A percentile compares a stretch with the other conserved stretches of the same genome.
Evolutionary conservation across 2,113 vertebrate genomes (phyloP).

Genomic region (Ivindomyrus marchei): DNA sequence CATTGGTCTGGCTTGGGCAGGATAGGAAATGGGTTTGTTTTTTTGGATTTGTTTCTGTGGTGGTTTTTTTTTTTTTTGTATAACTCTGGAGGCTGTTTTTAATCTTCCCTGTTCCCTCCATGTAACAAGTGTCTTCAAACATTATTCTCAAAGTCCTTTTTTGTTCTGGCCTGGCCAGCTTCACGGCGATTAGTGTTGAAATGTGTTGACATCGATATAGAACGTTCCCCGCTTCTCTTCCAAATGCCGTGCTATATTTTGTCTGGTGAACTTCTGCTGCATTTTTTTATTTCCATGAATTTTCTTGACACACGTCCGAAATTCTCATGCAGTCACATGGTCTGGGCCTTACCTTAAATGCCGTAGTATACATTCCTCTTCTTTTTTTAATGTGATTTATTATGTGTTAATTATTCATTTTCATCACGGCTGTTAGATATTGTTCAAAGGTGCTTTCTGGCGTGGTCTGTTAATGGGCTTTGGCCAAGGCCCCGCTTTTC

Average conservation of each 20-base stretch:
- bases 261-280: neutral
- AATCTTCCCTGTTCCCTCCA: neutral
- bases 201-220: slow-evolving; percentile 12
- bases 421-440: neutral
- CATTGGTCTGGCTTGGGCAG: neutral
- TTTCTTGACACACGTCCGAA: neutral
- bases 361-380: neutral
- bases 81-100: neutral
- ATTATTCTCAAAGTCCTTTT: slow-evolving; percentile 17
- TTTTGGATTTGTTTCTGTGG: slow-evolving; percentile 8
- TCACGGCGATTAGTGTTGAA: slow-evolving; percentile 11
- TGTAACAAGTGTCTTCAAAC: neutral
- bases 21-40: neutral
- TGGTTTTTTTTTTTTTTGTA: neutral
- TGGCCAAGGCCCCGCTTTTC: neutral
- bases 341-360: neutral
- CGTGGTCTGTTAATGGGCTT: neutral
- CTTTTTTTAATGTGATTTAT: neutral
- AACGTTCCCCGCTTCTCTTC: neutral
- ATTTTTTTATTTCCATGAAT: neutral
- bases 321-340: neutral
- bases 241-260: neutral
- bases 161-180: neutral
- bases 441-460: neutral
- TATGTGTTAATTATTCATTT: neutral